phyloP scores from a whole-genome alignment of 2,888 invertebrate genomes.

The Halictus ligatus region DNA sequence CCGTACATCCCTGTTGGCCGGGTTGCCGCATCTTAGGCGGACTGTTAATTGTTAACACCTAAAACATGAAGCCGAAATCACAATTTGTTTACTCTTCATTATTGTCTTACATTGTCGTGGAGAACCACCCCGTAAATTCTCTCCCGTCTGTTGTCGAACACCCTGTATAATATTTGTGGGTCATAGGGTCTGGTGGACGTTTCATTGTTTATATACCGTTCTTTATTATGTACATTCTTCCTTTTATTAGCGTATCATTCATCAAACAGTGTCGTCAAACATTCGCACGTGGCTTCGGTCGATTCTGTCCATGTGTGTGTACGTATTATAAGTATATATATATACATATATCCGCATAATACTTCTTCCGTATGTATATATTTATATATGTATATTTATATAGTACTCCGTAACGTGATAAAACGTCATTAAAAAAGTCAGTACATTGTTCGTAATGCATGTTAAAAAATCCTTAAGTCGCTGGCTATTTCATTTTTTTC shows the following conservation, averaged over 20 bases:
- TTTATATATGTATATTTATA: constrained; percentile 60
- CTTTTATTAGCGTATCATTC: constrained; percentile 49
- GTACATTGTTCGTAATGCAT: constrained; percentile 67
- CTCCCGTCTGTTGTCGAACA: too few relatives aligned
- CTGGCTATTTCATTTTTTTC: constrained; percentile 59
- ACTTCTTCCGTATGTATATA: constrained; percentile 52
- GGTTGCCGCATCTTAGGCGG: too few relatives aligned
- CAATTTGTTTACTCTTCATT: too few relatives aligned
- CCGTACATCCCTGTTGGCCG: too few relatives aligned
- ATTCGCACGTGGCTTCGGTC: constrained; percentile 44
- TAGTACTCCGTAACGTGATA: constrained; percentile 70
- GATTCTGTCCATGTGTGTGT: neutral
- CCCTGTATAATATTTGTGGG: neutral
- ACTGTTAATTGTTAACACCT: too few relatives aligned
- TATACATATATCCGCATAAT: constrained; percentile 32
- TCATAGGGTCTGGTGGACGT: neutral
- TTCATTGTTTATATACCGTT: constrained; percentile 48
- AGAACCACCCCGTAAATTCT: too few relatives aligned
- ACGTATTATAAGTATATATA: neutral
- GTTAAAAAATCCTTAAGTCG: constrained; percentile 71
- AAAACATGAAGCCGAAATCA: too few relatives aligned
- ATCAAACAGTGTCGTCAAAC: constrained; percentile 52
- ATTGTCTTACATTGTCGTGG: too few relatives aligned
- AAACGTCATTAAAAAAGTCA: constrained; percentile 74
- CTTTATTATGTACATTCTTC: constrained; percentile 70